Base-by-base conservation (phyloP, 2,113 vertebrate species). In the Mus pahari region DNA sequence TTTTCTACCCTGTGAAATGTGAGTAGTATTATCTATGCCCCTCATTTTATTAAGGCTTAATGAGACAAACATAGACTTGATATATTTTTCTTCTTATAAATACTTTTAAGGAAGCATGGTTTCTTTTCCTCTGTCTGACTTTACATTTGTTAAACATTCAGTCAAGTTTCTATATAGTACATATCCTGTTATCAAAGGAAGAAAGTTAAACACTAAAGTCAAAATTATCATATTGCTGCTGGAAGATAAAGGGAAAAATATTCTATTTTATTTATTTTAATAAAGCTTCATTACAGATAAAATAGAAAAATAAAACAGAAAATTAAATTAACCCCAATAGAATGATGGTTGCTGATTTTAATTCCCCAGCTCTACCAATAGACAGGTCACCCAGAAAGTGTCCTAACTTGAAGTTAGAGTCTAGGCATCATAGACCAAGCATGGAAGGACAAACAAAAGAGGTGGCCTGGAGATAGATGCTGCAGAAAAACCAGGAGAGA, bases 31-130 rank as follows among this genome's bases (percentile, higher is more conserved):
- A 55, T 24, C 5, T 39, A 73, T 90, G 28, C 0, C 14, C 14
- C 66, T 58, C 31, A 77, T 4, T 77, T 75, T 86, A 0, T 19
- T 48, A 26, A 45, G 17, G 7, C 4, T 79, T 48, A 79, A 12
- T 31, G 87, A 73, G n/a, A 66, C 26, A 39, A 82, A 81, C 55
- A 5, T 75, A 7, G 2, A 50, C 24, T 84, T 50, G 3, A 36
- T 70, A 50, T 16, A 24, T 48, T 96, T 83, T 78, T 22, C 48
- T 73, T 95, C 39, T 64, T 77, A 60, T 39, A 92, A 77, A 90
- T 75, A 79, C 11, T 79, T 88, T 92, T 89, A 93, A 86, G 60
- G 20, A 86, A 94, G 66, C 3, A 39, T 28, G 7, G 50, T 64
- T 36, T 81, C 19, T 62, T 91, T 77, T 68, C 17, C 5, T 58